Evolutionary conservation across 2,113 vertebrate species (phyloP).

Genomic region (Malurus elegans): DNA sequence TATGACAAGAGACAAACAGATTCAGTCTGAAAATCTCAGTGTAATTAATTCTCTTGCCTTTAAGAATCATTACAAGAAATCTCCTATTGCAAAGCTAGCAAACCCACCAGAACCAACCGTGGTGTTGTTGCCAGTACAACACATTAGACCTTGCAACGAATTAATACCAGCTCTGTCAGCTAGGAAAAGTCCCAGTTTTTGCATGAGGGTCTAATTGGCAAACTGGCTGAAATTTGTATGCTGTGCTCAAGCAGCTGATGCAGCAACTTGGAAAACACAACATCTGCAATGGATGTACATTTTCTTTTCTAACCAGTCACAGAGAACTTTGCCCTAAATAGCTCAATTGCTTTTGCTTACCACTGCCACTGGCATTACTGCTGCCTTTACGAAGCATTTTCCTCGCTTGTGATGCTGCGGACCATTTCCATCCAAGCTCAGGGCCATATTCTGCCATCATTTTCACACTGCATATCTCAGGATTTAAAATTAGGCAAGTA

Average conservation of each 20-base stretch:
- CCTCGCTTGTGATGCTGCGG: slow-evolving; percentile 14
- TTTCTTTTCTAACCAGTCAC: neutral
- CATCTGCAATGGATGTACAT: neutral
- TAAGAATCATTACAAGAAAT: slow-evolving; percentile 1
- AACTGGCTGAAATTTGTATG: neutral
- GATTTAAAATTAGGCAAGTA: slow-evolving; percentile 64
- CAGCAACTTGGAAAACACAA: neutral
- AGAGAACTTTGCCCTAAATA: slow-evolving; percentile 41
- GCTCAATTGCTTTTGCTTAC: neutral
- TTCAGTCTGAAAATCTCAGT: slow-evolving; percentile 31
- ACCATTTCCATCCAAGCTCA: slow-evolving; percentile 56
- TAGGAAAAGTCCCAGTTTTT: slow-evolving; percentile 16
- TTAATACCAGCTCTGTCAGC: slow-evolving; percentile 10
- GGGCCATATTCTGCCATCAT: slow-evolving; percentile 54
- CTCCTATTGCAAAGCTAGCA: neutral
- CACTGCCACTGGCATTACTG: neutral
- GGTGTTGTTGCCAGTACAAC: slow-evolving; percentile 24
- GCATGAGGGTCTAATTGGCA: neutral
- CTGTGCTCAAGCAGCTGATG: neutral
- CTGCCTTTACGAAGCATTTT: slow-evolving; percentile 52
- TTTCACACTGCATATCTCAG: slow-evolving; percentile 56
- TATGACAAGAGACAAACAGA: slow-evolving; percentile 57
- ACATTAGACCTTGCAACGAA: slow-evolving; percentile 13
- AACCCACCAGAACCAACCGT: slow-evolving; percentile 16
- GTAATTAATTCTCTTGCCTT: slow-evolving; percentile 48